Percentiles rank a stretch among this genome's conserved stretches.
Conservation (phyloP, 2,113 vertebrate genomes). For the Nansenia antarctica region DNA sequence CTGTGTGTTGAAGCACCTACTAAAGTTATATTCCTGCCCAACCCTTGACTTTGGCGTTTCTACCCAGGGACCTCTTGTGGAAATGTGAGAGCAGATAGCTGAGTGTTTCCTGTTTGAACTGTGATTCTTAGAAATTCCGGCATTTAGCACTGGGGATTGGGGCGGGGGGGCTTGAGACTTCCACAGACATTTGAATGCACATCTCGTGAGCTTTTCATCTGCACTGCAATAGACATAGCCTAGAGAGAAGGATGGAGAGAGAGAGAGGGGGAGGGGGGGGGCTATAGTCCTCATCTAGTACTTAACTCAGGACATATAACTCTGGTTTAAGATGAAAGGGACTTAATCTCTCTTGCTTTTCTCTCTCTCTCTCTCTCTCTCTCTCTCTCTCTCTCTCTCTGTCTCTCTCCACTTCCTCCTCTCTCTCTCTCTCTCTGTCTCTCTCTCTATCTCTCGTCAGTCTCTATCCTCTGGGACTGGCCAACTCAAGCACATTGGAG, state of each 20-base stretch:
- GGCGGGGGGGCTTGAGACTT: slow-evolving; percentile 63
- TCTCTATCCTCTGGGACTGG: slow-evolving; percentile 65
- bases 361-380: no score
- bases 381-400: no score
- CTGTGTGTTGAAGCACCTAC: slow-evolving; percentile 41
- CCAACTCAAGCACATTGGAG: slow-evolving; percentile 58
- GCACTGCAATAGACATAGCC: slow-evolving; percentile 42
- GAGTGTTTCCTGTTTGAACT: slow-evolving; percentile 72
- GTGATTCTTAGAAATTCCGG: slow-evolving; percentile 75
- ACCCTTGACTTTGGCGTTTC: slow-evolving; percentile 44
- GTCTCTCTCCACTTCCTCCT: no score
- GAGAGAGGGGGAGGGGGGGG: not conserved
- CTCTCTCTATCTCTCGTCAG: slow-evolving; percentile 48
- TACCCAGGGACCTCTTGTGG: slow-evolving; percentile 45
- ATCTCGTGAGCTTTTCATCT: slow-evolving; percentile 63
- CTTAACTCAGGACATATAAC: slow-evolving; percentile 74
- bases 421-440: no score
- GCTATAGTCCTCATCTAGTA: slow-evolving; percentile 65
- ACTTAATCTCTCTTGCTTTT: slow-evolving; percentile 72
- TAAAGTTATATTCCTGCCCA: slow-evolving; percentile 38
- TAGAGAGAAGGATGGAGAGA: slow-evolving; percentile 36
- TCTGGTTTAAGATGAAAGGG: slow-evolving; percentile 78
- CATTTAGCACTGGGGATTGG: slow-evolving; percentile 72
- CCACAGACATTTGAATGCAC: slow-evolving; percentile 71
- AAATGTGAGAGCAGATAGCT: slow-evolving; percentile 57